Percentiles rank a stretch among this genome's conserved stretches.
phyloP scores from a whole-genome alignment of 2,888 invertebrate genomes.

The Lasioglossum vierecki region DNA sequence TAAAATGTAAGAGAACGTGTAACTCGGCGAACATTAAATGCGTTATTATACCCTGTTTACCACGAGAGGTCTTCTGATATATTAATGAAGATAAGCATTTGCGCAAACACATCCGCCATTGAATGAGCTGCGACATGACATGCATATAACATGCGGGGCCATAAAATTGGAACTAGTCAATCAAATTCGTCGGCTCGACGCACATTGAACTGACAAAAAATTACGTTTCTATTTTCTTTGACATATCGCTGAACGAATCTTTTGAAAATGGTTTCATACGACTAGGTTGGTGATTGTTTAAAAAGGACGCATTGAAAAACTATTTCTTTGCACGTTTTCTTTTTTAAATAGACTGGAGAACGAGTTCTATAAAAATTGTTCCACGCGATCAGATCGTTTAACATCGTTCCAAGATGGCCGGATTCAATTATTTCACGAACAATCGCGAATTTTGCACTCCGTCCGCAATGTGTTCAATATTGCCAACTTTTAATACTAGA shows the following conservation, averaged over 20 bases:
- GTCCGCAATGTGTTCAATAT: neutral
- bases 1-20: neutral
- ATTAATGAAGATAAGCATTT: neutral
- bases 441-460: neutral
- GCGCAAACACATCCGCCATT: neutral
- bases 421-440: neutral
- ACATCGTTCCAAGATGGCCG: neutral
- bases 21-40: neutral
- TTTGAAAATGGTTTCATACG: too few relatives aligned
- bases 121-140: neutral
- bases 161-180: too few relatives aligned
- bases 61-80: neutral
- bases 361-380: neutral
- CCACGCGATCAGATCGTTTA: neutral
- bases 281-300: too few relatives aligned
- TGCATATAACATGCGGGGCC: neutral
- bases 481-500: neutral
- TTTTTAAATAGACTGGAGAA: neutral
- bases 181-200: neutral
- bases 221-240: neutral
- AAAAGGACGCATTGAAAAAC: neutral
- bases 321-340: neutral
- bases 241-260: too few relatives aligned
- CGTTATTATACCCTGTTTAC: neutral
- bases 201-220: neutral